Evolutionary conservation across 1,140 invertebrate genomes (phyloP), one percentile per base, ranked within the genome.

Genomic region (Thrips palmi): DNA sequence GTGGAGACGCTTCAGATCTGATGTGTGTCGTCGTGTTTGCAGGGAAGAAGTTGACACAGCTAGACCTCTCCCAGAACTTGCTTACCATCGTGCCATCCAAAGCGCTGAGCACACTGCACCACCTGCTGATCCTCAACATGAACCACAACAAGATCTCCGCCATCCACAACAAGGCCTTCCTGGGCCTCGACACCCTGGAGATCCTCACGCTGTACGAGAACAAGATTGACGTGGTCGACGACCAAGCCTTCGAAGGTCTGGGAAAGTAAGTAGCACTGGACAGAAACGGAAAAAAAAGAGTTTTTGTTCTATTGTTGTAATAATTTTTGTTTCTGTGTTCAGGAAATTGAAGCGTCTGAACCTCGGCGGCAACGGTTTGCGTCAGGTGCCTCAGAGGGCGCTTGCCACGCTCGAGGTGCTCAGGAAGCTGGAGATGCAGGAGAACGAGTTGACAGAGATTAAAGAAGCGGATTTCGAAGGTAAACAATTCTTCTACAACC

Each of bases 171-270:
- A 70, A 68, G 37, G 82, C 82, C 14, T 88, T 92, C 48, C 68
- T 79, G 46, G 82, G 82, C 2, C 65, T 88, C 44, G 77, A 83
- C 42, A 83, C 82, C 4, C 62, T 87, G 32, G 80, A 86, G 54
- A 81, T 87, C 39, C 65, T 92, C 23, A 85, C 81, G 28, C 57
- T 91, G 12, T 89, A 89, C 54, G 83, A 82, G 52, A 92, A 91
- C 53, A 77, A 74, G 59, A 77, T 88, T 44, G 68, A 66, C 33
- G 65, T 56, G 14, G 72, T 89, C 33, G 81, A 86, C 47, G 57
- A 66, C 1, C 78, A 82, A 39, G 82, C 83, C 11, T 87, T 89
- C 56, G 70, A 75, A 41, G 82, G 81, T 39, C 58, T 86, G 1
- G 80, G 84, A 50, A 84, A 81, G 82, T 88, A 63, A 70, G 67